Evolutionary conservation across 1,140 invertebrate species (phyloP).

Genomic region (Atta cephalotes): DNA sequence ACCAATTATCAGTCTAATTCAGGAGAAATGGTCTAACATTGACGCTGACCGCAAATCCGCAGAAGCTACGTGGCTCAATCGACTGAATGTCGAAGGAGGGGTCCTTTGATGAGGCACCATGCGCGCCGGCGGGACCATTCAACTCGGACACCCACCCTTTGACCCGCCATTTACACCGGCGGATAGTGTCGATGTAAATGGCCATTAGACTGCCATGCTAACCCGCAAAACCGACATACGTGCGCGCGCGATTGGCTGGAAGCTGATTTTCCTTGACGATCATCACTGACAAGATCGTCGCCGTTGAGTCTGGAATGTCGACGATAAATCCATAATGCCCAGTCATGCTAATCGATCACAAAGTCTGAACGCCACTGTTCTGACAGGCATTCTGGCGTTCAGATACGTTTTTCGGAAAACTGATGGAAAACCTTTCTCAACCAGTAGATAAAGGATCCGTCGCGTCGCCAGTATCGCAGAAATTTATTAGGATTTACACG

Average conservation of each 20-base stretch:
- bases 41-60: constrained; percentile 49
- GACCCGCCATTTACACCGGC: constrained; percentile 41
- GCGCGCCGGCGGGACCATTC: constrained; percentile 43
- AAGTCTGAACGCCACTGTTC: background rate
- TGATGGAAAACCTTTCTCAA: constrained; percentile 10
- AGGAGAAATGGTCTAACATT: constrained; percentile 30
- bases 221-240: constrained; percentile 43
- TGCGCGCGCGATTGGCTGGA: constrained; percentile 32
- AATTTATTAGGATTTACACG: constrained; percentile 53
- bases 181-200: constrained; percentile 57
- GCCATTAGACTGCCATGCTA: constrained; percentile 49
- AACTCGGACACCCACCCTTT: constrained; percentile 38
- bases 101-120: constrained; percentile 47
- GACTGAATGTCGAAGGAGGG: constrained; percentile 46
- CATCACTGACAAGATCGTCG: constrained; percentile 29
- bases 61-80: constrained; percentile 45
- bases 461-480: constrained; percentile 14
- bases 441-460: constrained; percentile 18
- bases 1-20: constrained; percentile 38
- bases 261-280: constrained; percentile 49
- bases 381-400: constrained; percentile 4
- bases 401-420: constrained; percentile 1
- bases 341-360: constrained; percentile 52
- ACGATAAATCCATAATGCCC: constrained; percentile 43
- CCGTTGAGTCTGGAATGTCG: constrained; percentile 30